Percentiles rank a stretch among this genome's conserved stretches.
Conservation (phyloP, 2,888 invertebrate species). For the Metacarcinus magister region DNA sequence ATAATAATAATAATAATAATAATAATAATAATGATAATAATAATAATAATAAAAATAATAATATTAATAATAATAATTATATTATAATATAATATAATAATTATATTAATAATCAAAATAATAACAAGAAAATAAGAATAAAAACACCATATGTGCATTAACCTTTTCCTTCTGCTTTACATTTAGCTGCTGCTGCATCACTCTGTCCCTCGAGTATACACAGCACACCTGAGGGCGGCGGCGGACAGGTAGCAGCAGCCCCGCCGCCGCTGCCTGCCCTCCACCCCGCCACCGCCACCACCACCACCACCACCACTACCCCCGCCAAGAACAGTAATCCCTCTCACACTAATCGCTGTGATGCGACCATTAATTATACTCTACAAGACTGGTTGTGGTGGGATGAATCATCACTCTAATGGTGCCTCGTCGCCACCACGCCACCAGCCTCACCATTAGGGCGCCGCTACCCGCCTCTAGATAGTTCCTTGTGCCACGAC, state of each 20-base stretch:
- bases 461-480: constrained; percentile 22
- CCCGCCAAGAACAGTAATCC: constrained; percentile 46
- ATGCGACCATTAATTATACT: constrained; percentile 49
- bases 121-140: neutral
- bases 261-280: neutral
- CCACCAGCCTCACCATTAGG: constrained; percentile 50
- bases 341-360: constrained; percentile 53
- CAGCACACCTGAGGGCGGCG: neutral
- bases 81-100: neutral
- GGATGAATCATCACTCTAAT: constrained; percentile 40
- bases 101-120: neutral
- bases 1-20: no score
- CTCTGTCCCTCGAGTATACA: neutral
- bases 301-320: neutral
- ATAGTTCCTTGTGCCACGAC: neutral
- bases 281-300: neutral
- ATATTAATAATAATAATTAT: no score
- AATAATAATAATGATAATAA: no score
- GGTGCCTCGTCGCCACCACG: constrained; percentile 55
- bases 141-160: neutral
- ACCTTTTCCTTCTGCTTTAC: neutral
- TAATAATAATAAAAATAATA: no score
- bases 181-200: neutral
- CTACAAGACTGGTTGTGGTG: constrained; percentile 35
- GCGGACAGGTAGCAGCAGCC: neutral